Percentiles rank a stretch among this genome's conserved stretches.
Evolutionary conservation across 1,140 invertebrate genomes (phyloP).

Genomic region (Calliphora vicina): DNA sequence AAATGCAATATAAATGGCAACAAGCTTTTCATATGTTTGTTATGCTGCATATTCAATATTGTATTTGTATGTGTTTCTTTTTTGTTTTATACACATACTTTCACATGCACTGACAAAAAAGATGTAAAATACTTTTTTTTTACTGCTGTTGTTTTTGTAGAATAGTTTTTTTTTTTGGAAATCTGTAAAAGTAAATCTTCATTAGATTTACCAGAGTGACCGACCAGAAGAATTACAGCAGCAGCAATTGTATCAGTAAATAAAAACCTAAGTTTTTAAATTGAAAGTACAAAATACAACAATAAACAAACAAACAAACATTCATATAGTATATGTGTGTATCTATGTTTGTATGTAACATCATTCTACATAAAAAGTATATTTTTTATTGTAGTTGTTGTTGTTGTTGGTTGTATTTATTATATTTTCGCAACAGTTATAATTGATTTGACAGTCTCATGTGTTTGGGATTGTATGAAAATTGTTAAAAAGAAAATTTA

Average conservation of each 20-base stretch:
- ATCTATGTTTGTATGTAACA: not conserved
- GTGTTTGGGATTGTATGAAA: constrained; percentile 13
- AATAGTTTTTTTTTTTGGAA: not conserved
- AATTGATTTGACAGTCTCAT: constrained; percentile 16
- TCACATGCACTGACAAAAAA: not conserved
- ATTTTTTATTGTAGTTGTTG: not conserved
- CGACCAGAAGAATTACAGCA: constrained; percentile 6
- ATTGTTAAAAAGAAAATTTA: constrained; percentile 17
- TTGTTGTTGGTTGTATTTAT: constrained; percentile 1
- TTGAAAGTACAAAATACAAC: not conserved
- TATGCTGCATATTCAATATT: not conserved
- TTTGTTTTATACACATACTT: not conserved
- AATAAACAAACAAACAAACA: not conserved
- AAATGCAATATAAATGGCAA: constrained; percentile 10
- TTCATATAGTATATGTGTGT: not conserved
- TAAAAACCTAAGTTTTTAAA: constrained; percentile 13
- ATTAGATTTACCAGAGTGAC: constrained; percentile 16
- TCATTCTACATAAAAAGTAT: not conserved
- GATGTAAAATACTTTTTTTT: not conserved
- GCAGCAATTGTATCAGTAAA: constrained; percentile 8
- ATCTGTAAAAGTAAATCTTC: constrained; percentile 13
- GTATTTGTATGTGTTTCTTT: not conserved
- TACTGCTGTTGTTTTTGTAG: not conserved
- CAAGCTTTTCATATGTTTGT: not conserved
- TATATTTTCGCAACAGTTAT: constrained; percentile 16